Evolutionary conservation across 2,888 invertebrate species (phyloP), one percentile per base, ranked within the genome.

Genomic region (Oasisia sp.): DNA sequence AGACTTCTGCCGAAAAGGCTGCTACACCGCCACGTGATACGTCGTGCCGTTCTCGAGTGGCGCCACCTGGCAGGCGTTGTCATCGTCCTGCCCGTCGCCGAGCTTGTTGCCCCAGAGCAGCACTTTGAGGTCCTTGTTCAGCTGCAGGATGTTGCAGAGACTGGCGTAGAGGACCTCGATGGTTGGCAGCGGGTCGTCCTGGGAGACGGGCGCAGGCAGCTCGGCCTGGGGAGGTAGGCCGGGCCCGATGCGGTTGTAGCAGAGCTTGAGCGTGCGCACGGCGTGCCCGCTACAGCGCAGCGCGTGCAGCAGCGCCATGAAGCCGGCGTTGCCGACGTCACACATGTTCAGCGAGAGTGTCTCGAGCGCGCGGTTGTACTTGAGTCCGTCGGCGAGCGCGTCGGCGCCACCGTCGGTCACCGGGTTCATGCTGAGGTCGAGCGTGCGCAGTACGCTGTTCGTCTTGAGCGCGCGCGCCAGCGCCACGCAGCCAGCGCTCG

Each of bases 301-400:
- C 89, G 95, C 94, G 50, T 96, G 95, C 89, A 96, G 93, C 32
- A 96, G 93, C 89, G 94, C 94, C 0, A 95, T 94, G 92, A 96
- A 95, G 14, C 96, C 96, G 91, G 95, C 95, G 93, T 96, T 96
- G 90, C 95, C 95, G 45, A 96, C 94, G 9, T 95, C 95, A 93
- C 96, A 96, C 96, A 96, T 96, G 93, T 96, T 96, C n/a, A 96
- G 93, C 27, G 95, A 95, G 14, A 96, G 93, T 14, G 94, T 95
- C 92, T 95, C 94, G 44, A 95, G 93, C 92, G 94, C 93, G 92
- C 93, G 91, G 92, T 95, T 95, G 32, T 95, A 94, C 92, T 95
- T 95, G 32, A 96, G 93, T 3, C 95, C 95, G 19, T 95, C 94
- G 0, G 95, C 94, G 74, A 96, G 94, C 90, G 94, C 95, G 58